These are phyloP conservation scores for Labeo calbasu DNA, from an alignment of 2,797 vertebrate species.

Conservation along the genomic window DNA sequence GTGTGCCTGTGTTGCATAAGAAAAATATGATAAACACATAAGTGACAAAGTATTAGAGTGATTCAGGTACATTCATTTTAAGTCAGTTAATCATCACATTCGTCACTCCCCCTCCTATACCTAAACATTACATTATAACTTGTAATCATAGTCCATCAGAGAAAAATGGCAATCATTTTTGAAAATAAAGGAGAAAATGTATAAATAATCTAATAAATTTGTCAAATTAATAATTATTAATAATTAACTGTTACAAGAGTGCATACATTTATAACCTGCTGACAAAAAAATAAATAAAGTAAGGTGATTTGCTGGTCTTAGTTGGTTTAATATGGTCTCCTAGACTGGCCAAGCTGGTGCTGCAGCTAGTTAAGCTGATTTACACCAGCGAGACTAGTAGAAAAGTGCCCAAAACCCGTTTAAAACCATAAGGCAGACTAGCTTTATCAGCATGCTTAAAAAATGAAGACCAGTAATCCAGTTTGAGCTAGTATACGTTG, in stretches of 20 bases:
- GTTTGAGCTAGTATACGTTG: background rate
- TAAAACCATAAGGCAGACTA: background rate
- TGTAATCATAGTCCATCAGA: background rate
- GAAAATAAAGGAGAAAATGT: background rate
- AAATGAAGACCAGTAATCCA: constrained; percentile 1
- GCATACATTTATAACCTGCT: background rate
- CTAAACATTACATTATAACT: background rate
- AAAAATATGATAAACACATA: background rate
- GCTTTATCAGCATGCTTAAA: background rate
- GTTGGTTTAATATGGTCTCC: background rate
- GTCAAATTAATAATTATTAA: background rate
- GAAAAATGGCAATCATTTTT: background rate
- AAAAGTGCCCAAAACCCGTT: background rate
- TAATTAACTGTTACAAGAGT: background rate
- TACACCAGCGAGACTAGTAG: background rate
- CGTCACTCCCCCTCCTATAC: background rate
- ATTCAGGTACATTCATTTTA: constrained; percentile 16
- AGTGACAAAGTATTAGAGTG: constrained; percentile 4
- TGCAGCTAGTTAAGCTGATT: background rate
- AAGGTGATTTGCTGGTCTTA: background rate
- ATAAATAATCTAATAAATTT: background rate
- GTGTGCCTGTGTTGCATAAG: background rate
- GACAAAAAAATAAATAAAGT: background rate
- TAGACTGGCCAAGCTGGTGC: background rate
- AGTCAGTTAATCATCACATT: constrained; percentile 2